phyloP scores from a whole-genome alignment of 2,888 invertebrate genomes.

The Atethmia centrago region DNA sequence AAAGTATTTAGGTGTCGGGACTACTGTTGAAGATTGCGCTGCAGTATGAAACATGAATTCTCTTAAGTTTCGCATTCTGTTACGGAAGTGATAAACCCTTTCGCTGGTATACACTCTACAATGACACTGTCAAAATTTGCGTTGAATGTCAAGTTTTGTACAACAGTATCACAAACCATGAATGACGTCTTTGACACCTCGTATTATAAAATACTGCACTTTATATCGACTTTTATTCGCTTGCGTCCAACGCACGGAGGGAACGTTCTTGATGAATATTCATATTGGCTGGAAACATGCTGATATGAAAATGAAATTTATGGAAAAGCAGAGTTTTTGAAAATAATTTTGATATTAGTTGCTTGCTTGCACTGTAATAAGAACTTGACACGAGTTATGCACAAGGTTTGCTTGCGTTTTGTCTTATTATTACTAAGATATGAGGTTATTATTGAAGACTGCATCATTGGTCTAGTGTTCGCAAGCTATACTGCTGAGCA shows the following conservation, averaged over 20 bases:
- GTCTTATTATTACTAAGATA: too few species aligned
- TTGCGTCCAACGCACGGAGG: background rate
- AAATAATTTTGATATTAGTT: constrained; percentile 49
- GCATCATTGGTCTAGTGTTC: too few species aligned
- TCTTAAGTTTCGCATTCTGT: constrained; percentile 14
- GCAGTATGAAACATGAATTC: constrained; percentile 35
- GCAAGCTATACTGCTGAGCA: too few species aligned
- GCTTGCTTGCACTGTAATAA: too few species aligned
- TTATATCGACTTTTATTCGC: background rate
- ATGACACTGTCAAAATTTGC: too few species aligned
- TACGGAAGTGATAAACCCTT: too few species aligned
- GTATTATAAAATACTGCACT: background rate
- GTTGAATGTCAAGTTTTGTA: too few species aligned
- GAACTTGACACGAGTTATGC: too few species aligned
- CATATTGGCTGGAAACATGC: constrained; percentile 17
- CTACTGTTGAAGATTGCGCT: constrained; percentile 38
- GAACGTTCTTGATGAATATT: constrained; percentile 33
- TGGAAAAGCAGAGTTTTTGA: background rate
- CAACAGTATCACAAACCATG: too few species aligned
- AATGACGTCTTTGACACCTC: background rate
- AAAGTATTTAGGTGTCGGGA: constrained; percentile 28
- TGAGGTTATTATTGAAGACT: too few species aligned
- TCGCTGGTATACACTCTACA: too few species aligned
- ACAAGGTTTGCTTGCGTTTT: too few species aligned
- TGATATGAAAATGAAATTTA: constrained; percentile 28